Evolutionary conservation across 2,113 vertebrate genomes (phyloP), one percentile per base, ranked within the genome.

Genomic region (Pollimyrus isidori): DNA sequence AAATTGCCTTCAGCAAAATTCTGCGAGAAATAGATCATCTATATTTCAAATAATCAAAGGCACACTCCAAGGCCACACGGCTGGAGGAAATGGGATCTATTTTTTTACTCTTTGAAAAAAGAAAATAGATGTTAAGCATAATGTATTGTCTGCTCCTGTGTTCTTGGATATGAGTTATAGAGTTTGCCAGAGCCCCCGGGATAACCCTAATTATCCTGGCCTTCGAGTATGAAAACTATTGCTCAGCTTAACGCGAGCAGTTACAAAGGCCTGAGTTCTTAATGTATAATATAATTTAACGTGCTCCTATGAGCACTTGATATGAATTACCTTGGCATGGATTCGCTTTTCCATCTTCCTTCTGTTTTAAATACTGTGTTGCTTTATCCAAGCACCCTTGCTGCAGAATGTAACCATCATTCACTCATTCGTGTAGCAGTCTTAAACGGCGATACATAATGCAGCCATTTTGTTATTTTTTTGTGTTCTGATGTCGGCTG

Each of bases 21-120:
- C 65, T 7, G 46, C 53, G 48, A 82, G 48, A 82, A 50, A 82
- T 52, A 73, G 69, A 82, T 88, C 88, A 76, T 80, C 50, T 50
- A 80, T 65, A 88, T 88, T 88, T 88, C 58, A 73, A 82, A 88
- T 80, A 88, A 88, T 82, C 65, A 88, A 88, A 88, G 65, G 88
- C 52, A 21, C 30, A 80, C n/a, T 88, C 88, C 88, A 88, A 80
- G 88, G 88, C 88, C 88, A 88, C 45, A 80, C 73, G 88, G 88
- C 88, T 88, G 46, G 88, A n/a, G 88, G 88, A 88, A 76, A 88
- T 82, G 26, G 26, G 23, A 88, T 76, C 69, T 88, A 88, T 88
- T 80, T 80, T 30, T 80, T 30, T 30, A 17, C 48, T 39, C 35
- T 35, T 69, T 30, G n/a, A 88, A 88, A 88, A 76, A 80, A 80